These are phyloP conservation scores for Erythrolamprus reginae DNA, from an alignment of 2,113 vertebrate species.

Conservation along the genomic window DNA sequence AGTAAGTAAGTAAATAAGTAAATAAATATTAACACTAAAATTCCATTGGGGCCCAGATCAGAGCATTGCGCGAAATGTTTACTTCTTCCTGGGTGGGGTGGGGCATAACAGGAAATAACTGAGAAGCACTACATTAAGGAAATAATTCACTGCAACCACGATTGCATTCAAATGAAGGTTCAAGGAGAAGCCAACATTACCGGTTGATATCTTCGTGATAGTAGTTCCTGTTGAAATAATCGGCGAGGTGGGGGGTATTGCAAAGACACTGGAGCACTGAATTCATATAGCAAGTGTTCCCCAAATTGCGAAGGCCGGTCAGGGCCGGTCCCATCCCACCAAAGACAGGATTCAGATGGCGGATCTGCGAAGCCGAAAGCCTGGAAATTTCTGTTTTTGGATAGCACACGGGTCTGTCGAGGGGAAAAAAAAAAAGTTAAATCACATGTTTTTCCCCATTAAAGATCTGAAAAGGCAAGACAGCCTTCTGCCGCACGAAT, in stretches of 20 bases:
- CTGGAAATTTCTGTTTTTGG: conserved; percentile 87
- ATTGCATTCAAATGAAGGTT: not conserved
- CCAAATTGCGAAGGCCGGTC: conserved; percentile 92
- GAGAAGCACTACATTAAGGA: too few relatives aligned
- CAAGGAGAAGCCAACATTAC: conserved; percentile 57
- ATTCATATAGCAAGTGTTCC: conserved; percentile 99
- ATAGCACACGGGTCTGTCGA: conserved; percentile 65
- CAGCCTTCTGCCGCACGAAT: too few relatives aligned
- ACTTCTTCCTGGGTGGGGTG: too few relatives aligned
- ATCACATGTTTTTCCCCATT: not conserved
- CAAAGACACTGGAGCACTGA: conserved; percentile 97
- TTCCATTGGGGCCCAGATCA: too few relatives aligned
- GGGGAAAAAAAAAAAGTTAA: not conserved
- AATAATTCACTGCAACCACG: not conserved
- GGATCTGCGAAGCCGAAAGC: conserved; percentile 89
- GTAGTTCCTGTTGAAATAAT: conserved; percentile 90
- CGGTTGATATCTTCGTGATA: conserved; percentile 97
- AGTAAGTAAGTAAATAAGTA: too few relatives aligned
- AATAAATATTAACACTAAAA: too few relatives aligned
- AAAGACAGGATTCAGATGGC: conserved; percentile 91
- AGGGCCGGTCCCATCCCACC: conserved; percentile 87
- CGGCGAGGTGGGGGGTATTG: conserved; percentile 86
- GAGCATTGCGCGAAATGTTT: too few relatives aligned
- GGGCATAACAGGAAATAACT: too few relatives aligned
- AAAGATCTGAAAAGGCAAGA: not conserved